These are phyloP conservation scores for Gymnarchus niloticus DNA, from an alignment of 2,113 vertebrate species.

Conservation along the genomic window DNA sequence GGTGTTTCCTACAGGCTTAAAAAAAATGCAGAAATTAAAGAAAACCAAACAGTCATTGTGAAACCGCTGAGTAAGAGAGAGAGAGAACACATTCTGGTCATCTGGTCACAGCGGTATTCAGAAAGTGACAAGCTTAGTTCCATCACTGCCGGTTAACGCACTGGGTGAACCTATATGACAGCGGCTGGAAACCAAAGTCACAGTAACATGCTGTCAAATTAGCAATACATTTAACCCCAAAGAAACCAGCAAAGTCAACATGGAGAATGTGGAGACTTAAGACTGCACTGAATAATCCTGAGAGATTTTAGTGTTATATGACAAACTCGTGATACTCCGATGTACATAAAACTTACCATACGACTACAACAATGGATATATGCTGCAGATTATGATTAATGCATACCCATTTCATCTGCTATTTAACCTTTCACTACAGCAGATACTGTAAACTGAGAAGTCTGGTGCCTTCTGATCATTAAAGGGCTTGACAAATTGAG, in stretches of 20 bases:
- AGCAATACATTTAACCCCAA: background rate
- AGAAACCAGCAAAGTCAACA: background rate
- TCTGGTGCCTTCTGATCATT: background rate
- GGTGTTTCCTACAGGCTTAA: too few relatives aligned
- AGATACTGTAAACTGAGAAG: background rate
- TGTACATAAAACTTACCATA: too few relatives aligned
- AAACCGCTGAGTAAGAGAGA: background rate
- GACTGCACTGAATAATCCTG: too few relatives aligned
- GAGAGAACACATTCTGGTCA: background rate
- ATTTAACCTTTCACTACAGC: slow-evolving; percentile 3
- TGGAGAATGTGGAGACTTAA: too few relatives aligned
- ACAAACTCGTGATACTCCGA: too few relatives aligned
- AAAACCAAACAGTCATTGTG: background rate
- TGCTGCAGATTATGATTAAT: background rate
- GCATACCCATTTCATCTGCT: slow-evolving; percentile 13
- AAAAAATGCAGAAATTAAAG: too few relatives aligned
- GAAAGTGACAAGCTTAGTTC: background rate
- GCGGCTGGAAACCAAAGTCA: too few relatives aligned
- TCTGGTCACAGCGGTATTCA: background rate
- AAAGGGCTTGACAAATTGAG: background rate
- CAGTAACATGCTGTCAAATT: background rate
- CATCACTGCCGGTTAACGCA: too few relatives aligned
- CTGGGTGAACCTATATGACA: background rate
- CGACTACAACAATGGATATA: too few relatives aligned
- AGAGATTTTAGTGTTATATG: too few relatives aligned